phyloP scores from a whole-genome alignment of 2,797 vertebrate genomes.

The Enteromius paludinosus region DNA sequence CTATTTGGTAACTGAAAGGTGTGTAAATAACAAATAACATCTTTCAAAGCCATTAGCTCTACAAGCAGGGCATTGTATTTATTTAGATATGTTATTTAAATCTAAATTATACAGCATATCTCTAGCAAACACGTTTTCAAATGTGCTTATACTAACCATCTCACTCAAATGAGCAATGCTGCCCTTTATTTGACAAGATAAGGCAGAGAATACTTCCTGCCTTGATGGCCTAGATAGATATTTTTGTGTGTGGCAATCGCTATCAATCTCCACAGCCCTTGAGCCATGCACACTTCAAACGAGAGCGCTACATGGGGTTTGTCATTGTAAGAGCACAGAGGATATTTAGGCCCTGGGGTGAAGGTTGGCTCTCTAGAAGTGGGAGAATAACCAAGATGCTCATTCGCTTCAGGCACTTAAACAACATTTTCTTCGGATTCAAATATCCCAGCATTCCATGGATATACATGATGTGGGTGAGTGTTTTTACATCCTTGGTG shows the following conservation, averaged over 20 bases:
- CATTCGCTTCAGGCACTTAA: conserved; percentile 12
- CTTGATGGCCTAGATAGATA: conserved; percentile 54
- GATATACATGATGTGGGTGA: background rate
- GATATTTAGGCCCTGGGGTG: conserved; percentile 40
- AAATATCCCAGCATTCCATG: conserved; percentile 6
- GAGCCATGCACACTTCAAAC: conserved; percentile 54
- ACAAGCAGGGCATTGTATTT: background rate
- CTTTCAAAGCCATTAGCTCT: background rate
- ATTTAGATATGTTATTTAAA: background rate
- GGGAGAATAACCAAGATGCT: conserved; percentile 36
- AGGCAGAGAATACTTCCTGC: conserved; percentile 33
- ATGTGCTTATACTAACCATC: background rate
- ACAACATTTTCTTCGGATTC: background rate
- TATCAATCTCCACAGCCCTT: conserved; percentile 58
- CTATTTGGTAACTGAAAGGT: background rate
- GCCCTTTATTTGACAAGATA: conserved; percentile 44
- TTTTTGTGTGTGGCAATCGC: conserved; percentile 56
- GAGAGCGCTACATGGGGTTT: conserved; percentile 42
- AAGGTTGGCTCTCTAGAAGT: conserved; percentile 34
- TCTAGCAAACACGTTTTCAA: conserved; percentile 5
- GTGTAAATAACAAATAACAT: too few species aligned
- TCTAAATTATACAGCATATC: conserved; percentile 5
- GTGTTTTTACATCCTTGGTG: background rate
- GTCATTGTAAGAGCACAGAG: conserved; percentile 44
- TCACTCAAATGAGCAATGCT: conserved; percentile 42